These are phyloP conservation scores for Diplodus puntazzo DNA, from an alignment of 2,797 vertebrate species.

Conservation along the genomic window DNA sequence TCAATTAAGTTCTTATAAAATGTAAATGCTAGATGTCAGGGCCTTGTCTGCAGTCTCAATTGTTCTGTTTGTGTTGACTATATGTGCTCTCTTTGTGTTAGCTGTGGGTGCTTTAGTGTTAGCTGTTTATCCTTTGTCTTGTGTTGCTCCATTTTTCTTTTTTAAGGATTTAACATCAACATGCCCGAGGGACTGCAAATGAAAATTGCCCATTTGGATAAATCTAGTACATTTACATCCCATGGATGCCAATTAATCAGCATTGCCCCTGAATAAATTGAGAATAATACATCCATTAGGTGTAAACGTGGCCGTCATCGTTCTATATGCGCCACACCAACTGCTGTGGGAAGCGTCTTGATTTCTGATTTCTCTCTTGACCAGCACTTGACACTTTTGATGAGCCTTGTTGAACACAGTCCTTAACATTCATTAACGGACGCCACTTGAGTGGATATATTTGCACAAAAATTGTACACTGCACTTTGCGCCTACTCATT, in stretches of 20 bases:
- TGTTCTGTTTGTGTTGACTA: neutral
- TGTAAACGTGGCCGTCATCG: conserved; percentile 3
- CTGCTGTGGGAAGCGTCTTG: conserved; percentile 18
- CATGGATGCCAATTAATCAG: conserved; percentile 17
- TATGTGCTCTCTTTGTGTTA: neutral
- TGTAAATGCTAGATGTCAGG: neutral
- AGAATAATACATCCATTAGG: conserved; percentile 30
- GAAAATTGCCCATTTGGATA: conserved; percentile 15
- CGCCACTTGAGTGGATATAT: conserved; percentile 29
- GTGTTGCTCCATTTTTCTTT: neutral
- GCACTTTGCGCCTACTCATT: conserved; percentile 43
- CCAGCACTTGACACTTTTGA: conserved; percentile 48
- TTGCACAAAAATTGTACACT: conserved; percentile 14
- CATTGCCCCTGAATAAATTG: conserved; percentile 2
- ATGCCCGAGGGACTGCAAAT: neutral
- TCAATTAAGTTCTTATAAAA: too few relatives aligned
- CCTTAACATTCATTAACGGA: conserved; percentile 45
- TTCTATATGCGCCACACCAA: conserved; percentile 1
- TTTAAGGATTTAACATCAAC: conserved; percentile 11
- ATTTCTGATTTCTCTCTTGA: conserved; percentile 25
- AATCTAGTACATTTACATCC: conserved; percentile 25
- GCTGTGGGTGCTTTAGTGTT: neutral
- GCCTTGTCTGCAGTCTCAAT: neutral
- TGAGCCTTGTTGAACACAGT: conserved; percentile 44
- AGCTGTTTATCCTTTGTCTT: conserved; percentile 6